A percentile compares a stretch with the other conserved stretches of the same genome.
These are phyloP conservation scores for Mustela nigripes DNA, from an alignment of 2,113 vertebrate species.

Conservation along the genomic window DNA sequence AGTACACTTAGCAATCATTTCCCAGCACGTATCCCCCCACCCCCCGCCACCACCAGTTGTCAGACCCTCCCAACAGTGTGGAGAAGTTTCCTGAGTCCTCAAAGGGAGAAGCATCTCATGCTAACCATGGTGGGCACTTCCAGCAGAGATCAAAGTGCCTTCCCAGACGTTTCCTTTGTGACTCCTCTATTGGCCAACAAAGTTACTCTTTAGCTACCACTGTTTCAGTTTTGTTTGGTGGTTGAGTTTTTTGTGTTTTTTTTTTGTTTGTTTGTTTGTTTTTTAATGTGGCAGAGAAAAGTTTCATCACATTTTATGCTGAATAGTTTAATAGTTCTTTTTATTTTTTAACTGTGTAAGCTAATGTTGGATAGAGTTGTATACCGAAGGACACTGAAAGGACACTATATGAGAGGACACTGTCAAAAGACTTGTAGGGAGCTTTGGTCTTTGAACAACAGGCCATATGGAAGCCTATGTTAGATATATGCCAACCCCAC, in stretches of 20 bases:
- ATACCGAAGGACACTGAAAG: background rate
- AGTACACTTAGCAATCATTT: slow-evolving; percentile 16
- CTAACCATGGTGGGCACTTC: background rate
- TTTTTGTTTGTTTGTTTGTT: slow-evolving; percentile 33
- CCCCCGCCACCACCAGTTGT: rapidly evolving
- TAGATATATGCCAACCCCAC: background rate
- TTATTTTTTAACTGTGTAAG: background rate
- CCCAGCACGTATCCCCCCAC: background rate
- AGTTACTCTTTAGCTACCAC: background rate
- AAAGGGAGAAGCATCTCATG: background rate
- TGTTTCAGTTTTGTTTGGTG: slow-evolving; percentile 64
- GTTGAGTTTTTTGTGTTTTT: background rate
- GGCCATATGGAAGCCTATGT: background rate
- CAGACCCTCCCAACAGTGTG: background rate
- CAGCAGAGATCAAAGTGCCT: slow-evolving; percentile 27
- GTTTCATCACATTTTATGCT: background rate
- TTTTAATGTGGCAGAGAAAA: slow-evolving; percentile 66
- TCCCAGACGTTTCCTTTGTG: slow-evolving; percentile 29
- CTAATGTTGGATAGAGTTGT: background rate
- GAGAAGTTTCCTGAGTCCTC: background rate
- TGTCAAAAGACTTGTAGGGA: background rate
- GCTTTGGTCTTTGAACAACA: background rate
- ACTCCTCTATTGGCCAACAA: slow-evolving; percentile 25
- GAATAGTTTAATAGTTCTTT: background rate
- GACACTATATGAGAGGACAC: background rate